Evolutionary conservation across 53 echinoderm and acorn worm genomes (phyloP).

Genomic region (Antedon mediterranea): DNA sequence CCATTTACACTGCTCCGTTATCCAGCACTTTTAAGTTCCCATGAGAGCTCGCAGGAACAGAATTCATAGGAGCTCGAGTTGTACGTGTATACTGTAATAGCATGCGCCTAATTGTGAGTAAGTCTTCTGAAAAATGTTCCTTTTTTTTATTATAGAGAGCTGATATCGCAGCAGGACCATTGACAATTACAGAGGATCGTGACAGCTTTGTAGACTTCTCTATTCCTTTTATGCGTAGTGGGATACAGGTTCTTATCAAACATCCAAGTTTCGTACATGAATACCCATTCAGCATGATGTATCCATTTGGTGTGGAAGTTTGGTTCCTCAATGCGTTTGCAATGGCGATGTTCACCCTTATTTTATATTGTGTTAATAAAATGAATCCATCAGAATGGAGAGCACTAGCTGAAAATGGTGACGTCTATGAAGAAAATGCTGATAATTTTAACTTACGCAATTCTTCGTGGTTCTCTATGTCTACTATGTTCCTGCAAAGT

Average conservation of each 20-base stretch:
- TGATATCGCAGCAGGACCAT: conserved; percentile 89
- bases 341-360: conserved; percentile 51
- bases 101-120: too few species aligned
- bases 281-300: conserved; percentile 85
- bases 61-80: too few species aligned
- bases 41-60: too few species aligned
- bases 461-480: conserved; percentile 79
- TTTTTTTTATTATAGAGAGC: conserved; percentile 49
- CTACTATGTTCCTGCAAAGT: conserved; percentile 78
- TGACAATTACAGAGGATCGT: conserved; percentile 77
- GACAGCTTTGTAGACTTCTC: conserved; percentile 74
- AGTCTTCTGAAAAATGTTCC: too few species aligned
- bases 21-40: too few species aligned
- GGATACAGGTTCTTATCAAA: conserved; percentile 71
- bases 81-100: too few species aligned
- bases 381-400: conserved; percentile 93
- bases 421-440: conserved; percentile 78
- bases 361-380: conserved; percentile 70
- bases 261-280: conserved; percentile 57
- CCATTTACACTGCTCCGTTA: too few species aligned
- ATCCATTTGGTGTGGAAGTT: conserved; percentile 83
- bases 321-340: conserved; percentile 83
- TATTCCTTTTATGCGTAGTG: conserved; percentile 89
- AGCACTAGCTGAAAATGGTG: conserved; percentile 57
- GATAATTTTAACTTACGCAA: conserved; percentile 87